Conservation (phyloP, 2,888 invertebrate genomes). For the Halictus quadricinctus region DNA sequence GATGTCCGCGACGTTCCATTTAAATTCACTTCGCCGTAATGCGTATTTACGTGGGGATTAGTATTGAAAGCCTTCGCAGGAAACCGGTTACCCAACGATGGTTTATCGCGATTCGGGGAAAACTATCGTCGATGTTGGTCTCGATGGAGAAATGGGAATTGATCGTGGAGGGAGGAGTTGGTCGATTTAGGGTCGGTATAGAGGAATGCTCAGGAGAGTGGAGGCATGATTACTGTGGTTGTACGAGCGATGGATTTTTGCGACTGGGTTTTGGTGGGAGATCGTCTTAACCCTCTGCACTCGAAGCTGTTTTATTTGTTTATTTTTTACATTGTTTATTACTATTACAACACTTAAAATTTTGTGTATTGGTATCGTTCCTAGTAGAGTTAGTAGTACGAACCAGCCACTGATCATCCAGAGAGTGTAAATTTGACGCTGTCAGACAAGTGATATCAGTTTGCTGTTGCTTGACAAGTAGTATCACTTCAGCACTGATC, state of each 20-base stretch:
- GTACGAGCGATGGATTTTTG: not conserved
- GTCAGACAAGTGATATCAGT: not conserved
- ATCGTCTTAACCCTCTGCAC: too few species aligned
- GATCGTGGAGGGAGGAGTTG: not conserved
- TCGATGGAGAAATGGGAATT: not conserved
- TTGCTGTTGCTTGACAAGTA: not conserved
- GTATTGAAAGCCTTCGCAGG: slow-evolving; percentile 10
- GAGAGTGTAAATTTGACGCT: not conserved
- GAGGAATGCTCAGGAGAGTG: too few species aligned
- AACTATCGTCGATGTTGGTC: not conserved
- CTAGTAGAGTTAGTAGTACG: not conserved
- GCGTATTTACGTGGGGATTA: slow-evolving; percentile 42
- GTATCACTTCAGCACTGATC: not conserved
- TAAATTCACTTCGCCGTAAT: slow-evolving; percentile 41
- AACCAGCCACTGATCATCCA: not conserved
- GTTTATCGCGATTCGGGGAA: not conserved
- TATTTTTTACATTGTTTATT: too few species aligned
- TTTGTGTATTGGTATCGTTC: not conserved
- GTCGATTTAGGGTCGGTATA: not conserved
- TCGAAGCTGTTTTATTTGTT: too few species aligned
- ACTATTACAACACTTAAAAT: too few species aligned
- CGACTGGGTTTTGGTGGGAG: not conserved
- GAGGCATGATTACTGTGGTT: not conserved
- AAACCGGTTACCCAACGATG: not conserved
- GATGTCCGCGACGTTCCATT: slow-evolving; percentile 26